phyloP scores from a whole-genome alignment of 2,113 vertebrate species.

The Tor tambroides region DNA sequence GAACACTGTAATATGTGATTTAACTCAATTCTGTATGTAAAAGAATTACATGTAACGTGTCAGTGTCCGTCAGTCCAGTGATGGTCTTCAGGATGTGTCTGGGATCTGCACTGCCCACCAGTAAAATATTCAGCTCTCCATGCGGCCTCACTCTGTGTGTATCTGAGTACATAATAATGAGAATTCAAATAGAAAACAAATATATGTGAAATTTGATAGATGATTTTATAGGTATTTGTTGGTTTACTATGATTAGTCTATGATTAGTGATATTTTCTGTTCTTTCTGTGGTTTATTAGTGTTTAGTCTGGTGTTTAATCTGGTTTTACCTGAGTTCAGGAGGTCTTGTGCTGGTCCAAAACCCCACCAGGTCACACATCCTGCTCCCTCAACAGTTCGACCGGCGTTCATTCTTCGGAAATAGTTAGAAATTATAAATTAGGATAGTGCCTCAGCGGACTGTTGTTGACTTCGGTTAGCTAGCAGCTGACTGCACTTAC shows the following conservation, averaged over 20 bases:
- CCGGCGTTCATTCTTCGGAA: conserved; percentile 69
- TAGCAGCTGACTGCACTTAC: too few species aligned
- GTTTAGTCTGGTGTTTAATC: background rate
- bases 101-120: conserved; percentile 85
- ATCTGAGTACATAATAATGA: background rate
- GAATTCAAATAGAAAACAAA: background rate
- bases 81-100: conserved; percentile 86
- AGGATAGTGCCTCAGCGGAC: background rate
- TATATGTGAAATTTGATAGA: background rate
- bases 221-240: background rate
- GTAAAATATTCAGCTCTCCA: conserved; percentile 76
- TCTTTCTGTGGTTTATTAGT: background rate
- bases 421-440: too few species aligned
- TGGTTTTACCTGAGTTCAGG: conserved; percentile 73
- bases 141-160: conserved; percentile 55
- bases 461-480: background rate
- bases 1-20: background rate
- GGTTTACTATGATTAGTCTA: background rate
- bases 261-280: background rate
- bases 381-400: conserved; percentile 74
- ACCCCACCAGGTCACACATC: conserved; percentile 86
- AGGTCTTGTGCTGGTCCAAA: conserved; percentile 86
- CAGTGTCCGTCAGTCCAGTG: conserved; percentile 59
- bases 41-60: conserved; percentile 55
- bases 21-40: background rate